Evolutionary conservation across 2,797 vertebrate species (phyloP).

Genomic region (Masticophis lateralis): DNA sequence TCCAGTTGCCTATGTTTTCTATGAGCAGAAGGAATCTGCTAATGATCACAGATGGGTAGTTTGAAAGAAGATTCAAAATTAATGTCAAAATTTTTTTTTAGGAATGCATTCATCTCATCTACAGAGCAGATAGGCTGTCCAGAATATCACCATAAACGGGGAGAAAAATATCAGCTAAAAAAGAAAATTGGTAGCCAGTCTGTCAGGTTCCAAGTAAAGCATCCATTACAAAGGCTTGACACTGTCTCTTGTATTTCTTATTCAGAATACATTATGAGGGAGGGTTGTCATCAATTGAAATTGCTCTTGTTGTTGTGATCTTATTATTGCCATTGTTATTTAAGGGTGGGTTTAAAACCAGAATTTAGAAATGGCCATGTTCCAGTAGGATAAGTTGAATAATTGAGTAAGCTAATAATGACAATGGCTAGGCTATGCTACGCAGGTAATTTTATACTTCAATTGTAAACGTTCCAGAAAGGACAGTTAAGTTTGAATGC

Average conservation of each 20-base stretch:
- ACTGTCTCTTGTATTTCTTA: background rate
- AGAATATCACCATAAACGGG: background rate
- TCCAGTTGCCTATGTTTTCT: background rate
- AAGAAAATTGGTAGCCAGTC: background rate
- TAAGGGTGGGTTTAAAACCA: constrained; percentile 4
- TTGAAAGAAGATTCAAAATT: background rate
- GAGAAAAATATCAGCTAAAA: background rate
- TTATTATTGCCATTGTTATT: background rate
- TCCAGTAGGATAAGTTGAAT: background rate
- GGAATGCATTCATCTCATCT: background rate
- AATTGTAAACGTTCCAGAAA: constrained; percentile 29
- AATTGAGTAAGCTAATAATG: constrained; percentile 37
- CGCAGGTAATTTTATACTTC: constrained; percentile 19
- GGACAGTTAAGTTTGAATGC: constrained; percentile 19
- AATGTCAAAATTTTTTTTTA: background rate
- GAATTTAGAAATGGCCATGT: background rate
- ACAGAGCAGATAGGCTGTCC: background rate
- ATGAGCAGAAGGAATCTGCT: background rate
- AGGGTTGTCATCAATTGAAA: background rate
- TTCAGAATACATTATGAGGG: background rate
- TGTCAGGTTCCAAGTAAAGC: no score
- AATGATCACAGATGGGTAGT: background rate
- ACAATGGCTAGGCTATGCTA: constrained; percentile 9
- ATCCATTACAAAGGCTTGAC: no score
- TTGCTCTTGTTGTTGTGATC: background rate